Percentiles rank a stretch among this genome's conserved stretches.
Conservation (phyloP, 2,113 vertebrate genomes). For the Rhipidura dahli region DNA sequence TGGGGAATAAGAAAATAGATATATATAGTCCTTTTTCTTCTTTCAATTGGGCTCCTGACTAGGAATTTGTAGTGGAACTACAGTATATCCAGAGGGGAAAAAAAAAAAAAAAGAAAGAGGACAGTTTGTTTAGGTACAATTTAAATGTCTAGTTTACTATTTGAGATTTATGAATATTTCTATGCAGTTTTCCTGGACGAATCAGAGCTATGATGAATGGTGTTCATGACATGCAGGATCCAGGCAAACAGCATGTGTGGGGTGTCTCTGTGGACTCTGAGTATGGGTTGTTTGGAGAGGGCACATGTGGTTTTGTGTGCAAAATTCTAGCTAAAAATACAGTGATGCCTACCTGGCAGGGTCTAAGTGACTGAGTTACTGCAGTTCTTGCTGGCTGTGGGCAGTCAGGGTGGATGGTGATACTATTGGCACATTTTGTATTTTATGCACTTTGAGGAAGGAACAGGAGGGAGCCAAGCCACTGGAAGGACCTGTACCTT, state of each 20-base stretch:
- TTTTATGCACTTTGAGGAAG: neutral
- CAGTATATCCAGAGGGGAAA: neutral
- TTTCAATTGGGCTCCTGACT: neutral
- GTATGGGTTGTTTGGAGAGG: neutral
- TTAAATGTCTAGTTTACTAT: neutral
- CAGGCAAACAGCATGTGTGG: rapidly evolving
- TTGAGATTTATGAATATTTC: neutral
- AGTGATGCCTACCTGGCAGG: neutral
- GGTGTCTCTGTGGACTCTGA: neutral
- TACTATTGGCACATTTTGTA: neutral
- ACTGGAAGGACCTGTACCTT: neutral
- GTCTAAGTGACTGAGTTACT: neutral
- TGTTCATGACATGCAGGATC: neutral
- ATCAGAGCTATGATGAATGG: neutral
- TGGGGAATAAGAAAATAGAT: neutral
- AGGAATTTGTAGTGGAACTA: neutral
- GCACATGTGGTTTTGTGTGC: neutral
- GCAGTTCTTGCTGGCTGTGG: neutral
- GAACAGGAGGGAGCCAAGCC: neutral
- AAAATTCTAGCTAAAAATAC: neutral
- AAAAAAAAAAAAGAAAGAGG: neutral
- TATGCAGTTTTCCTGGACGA: neutral
- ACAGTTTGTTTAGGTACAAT: neutral
- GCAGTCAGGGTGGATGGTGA: neutral
- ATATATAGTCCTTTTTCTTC: neutral